These are phyloP conservation scores for Luscinia luscinia DNA, from an alignment of 2,797 vertebrate genomes.

Conservation along the genomic window DNA sequence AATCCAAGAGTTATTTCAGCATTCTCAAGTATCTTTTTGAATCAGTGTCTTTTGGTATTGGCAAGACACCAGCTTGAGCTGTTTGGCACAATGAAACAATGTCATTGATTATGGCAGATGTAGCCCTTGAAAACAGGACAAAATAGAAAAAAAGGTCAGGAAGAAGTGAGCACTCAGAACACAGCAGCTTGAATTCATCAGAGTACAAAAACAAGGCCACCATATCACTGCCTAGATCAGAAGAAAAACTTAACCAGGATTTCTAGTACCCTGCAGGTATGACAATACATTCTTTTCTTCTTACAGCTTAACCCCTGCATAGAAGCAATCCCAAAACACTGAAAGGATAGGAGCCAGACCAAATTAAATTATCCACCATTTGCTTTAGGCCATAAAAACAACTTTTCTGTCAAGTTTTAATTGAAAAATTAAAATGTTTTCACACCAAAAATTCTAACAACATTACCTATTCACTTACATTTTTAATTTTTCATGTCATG, in stretches of 20 bases:
- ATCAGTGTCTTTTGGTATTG: background rate
- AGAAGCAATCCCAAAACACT: background rate
- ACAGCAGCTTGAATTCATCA: slow-evolving; percentile 23
- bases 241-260: background rate
- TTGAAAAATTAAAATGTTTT: background rate
- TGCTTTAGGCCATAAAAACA: slow-evolving; percentile 13
- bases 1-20: background rate
- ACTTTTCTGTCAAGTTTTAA: background rate
- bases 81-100: background rate
- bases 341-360: background rate
- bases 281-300: slow-evolving; percentile 21
- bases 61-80: background rate
- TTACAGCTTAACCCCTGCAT: background rate
- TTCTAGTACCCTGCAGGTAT: background rate
- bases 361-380: background rate
- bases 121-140: background rate
- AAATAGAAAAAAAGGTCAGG: background rate
- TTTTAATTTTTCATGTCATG: background rate
- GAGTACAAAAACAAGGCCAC: background rate
- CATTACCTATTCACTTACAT: background rate
- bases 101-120: background rate
- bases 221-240: background rate
- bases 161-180: background rate
- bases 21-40: slow-evolving; percentile 3
- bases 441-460: background rate